Base-by-base conservation (phyloP, 2,888 invertebrate species). In the Deilephila porcellus region DNA sequence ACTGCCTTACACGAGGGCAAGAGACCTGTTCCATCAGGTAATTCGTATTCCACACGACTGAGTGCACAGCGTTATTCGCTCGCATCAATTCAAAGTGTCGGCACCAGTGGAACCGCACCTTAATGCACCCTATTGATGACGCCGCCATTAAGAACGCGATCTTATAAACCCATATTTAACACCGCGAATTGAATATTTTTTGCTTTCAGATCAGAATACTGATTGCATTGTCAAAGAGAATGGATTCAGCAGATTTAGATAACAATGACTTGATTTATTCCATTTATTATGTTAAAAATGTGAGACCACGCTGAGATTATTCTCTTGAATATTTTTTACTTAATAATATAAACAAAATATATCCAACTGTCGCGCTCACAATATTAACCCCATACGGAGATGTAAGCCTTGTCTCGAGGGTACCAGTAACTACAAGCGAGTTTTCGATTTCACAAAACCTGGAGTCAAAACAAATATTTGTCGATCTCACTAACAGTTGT, bases 111-210 rank as follows among this genome's bases (percentile, higher is more conserved):
- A n/a, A 56, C 19, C 45, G 45, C 45, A 45, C 45, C 45, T 45
- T 60, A 60, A 60, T 60, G 60, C 60, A 60, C 20, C 60, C 29
- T 59, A 59, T 59, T 60, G 60, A 25, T 60, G 25, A 60, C 29
- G n/a, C 19, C 45, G 45, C 45, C 32, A 45, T 45, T 45, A 45
- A 45, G 45, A 17, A n/a, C n/a, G 56, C 56, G 56, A 56, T 45
- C 45, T 17, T 56, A 17, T 17, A 17, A 17, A n/a, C 56, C 32
- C 45, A 14, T 45, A 45, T 45, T 45, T 45, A n/a, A 56, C 56
- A 56, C 6, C 56, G 56, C n/a, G 56, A 56, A 56, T 56, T 56
- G 17, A 56, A 56, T 56, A 56, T n/a, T 56, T 56, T 56, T 56
- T n/a, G n/a, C 53, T 6, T 56, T 56, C n/a, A 19, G 53, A 56